phyloP scores from a whole-genome alignment of 2,113 vertebrate genomes.

The Mobula birostris region DNA sequence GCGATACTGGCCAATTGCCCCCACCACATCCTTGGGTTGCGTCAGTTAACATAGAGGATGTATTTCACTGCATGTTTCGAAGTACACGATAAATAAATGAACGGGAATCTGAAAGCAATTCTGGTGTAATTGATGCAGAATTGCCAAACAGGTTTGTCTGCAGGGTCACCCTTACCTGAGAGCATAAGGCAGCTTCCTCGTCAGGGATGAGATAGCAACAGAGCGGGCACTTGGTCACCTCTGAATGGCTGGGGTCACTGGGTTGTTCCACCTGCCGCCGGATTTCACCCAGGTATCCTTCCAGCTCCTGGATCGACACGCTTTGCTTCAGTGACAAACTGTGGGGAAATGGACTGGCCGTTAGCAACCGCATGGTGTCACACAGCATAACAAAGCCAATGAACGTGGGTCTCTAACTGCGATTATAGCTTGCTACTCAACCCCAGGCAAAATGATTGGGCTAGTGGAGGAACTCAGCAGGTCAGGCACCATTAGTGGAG shows the following conservation, averaged over 20 bases:
- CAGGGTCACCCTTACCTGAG: constrained; percentile 63
- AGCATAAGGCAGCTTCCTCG: constrained; percentile 78
- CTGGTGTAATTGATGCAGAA: not conserved
- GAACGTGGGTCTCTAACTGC: not conserved
- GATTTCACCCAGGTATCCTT: constrained; percentile 78
- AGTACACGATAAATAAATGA: too few relatives aligned
- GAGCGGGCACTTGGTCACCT: constrained; percentile 55
- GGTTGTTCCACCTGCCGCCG: constrained; percentile 68
- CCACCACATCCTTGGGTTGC: too few relatives aligned
- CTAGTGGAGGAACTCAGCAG: too few relatives aligned
- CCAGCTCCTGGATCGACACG: constrained; percentile 82
- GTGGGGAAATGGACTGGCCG: constrained; percentile 42
- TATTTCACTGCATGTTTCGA: too few relatives aligned
- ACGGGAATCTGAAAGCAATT: too few relatives aligned
- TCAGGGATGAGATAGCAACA: constrained; percentile 87
- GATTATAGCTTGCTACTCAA: too few relatives aligned
- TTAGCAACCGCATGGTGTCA: not conserved
- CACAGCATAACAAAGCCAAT: not conserved
- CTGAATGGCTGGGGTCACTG: constrained; percentile 43
- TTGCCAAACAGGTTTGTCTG: not conserved
- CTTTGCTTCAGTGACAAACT: constrained; percentile 86
- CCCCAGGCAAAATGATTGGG: too few relatives aligned
- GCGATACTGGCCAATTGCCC: too few relatives aligned
- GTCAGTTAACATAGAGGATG: too few relatives aligned
- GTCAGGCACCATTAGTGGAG: too few relatives aligned